Base-by-base conservation (phyloP, 2,797 vertebrate species). In the Clarias fuscus region DNA sequence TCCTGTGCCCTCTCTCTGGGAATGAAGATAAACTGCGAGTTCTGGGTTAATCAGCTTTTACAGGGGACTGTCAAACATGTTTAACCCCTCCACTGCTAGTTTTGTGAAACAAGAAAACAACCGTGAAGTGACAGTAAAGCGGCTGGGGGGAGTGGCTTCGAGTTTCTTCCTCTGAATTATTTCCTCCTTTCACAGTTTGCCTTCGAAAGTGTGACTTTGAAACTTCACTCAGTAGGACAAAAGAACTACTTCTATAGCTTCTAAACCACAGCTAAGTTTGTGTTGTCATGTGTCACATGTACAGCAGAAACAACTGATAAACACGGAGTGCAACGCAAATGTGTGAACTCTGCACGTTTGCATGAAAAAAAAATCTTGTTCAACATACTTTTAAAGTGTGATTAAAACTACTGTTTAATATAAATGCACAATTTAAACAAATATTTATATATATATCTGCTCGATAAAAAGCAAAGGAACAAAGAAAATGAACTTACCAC, bases 51-150 rank as follows among this genome's bases (percentile, higher is more conserved):
- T 73, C 30, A 56, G 71, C 62, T 53, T 77, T 33, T 73, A 61
- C 43, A 61, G 79, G 33, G 62, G 4, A 79, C 78, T 56, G 40
- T 75, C 8, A 24, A 61, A 20, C 64, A 48, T 6, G 27, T 1
- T 90, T 92, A 56, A 88, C 88, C 43, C 88, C 86, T 76, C 90
- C 84, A 22, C 85, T 68, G 85, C 88, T 13, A n/a, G 33, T 24
- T 33, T 33, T 20, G 17, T 59, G 15, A 56, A 20, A 40, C 11
- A 37, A 20, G 27, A 61, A 61, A 27, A 4, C 53, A 61, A 78
- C 58, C 37, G 11, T 22, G 62, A 75, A 37, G 20, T 43, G n/a
- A 17, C 43, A 40, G 40, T 70, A 7, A 37, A 70, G 48, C 22
- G 61, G 0, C 89, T 91, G 86, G 82, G 64, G 64, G 48, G 22